phyloP scores from a whole-genome alignment of 23 tunicate species.

The Corella eumyota region DNA sequence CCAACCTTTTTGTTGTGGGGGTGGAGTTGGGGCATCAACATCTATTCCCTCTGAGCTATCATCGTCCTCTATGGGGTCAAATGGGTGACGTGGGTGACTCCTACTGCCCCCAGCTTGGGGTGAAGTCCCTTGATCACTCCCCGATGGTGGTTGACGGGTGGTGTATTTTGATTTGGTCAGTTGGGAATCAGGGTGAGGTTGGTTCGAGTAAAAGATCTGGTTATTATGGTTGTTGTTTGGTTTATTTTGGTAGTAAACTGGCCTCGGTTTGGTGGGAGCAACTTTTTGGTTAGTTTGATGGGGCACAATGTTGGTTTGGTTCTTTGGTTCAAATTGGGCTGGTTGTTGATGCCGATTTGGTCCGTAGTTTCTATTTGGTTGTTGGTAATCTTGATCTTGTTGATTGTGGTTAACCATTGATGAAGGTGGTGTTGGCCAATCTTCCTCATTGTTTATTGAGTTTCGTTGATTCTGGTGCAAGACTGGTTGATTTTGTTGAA shows the following conservation, averaged over 20 bases:
- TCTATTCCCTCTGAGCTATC: constrained; percentile 73
- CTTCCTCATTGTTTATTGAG: too few species aligned
- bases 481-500: too few species aligned
- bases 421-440: too few species aligned
- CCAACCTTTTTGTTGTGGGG: too few species aligned
- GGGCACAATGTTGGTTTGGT: neutral
- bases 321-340: neutral
- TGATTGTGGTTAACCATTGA: neutral
- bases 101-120: constrained; percentile 1
- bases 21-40: constrained; percentile 89
- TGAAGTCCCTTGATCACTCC: constrained; percentile 9
- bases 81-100: constrained; percentile 34
- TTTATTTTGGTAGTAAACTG: neutral
- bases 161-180: constrained; percentile 8
- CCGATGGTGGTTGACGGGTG: constrained; percentile 16
- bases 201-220: too few species aligned
- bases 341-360: neutral
- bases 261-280: neutral
- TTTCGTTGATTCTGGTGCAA: too few species aligned
- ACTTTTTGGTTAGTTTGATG: neutral
- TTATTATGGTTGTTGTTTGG: constrained; percentile 2
- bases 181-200: too few species aligned
- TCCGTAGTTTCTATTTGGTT: neutral
- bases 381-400: neutral
- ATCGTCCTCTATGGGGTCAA: constrained; percentile 30